Base-by-base conservation (phyloP, 2,888 invertebrate species). In the Hydrotaea diabolus region DNA sequence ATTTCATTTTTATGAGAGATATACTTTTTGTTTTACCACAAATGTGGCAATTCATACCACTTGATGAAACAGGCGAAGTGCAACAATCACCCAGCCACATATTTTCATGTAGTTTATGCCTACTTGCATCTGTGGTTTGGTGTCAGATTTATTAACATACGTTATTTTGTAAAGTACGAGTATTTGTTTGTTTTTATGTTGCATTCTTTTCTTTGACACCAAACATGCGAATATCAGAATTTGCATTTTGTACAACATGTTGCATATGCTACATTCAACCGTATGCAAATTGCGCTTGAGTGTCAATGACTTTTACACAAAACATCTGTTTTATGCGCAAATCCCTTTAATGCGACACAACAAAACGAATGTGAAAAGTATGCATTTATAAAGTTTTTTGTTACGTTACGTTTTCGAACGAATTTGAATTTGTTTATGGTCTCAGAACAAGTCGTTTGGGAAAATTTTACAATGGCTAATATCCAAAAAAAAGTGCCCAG, bases 241-340 rank as follows among this genome's bases (percentile, higher is more conserved):
- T 57, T 57, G 23, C 57, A 57, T 57, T 23, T 43, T 66, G 21
- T 66, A 43, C 66, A 36, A 66, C 66, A 66, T 66, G 66, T 66
- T n/a, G 66, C 66, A 66, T 66, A 66, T 66, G 66, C 21, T 59
- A 21, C 17, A 66, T 57, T 53, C 13, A 26, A 11, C 26, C 59
- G 26, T 26, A 59, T 59, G 59, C 15, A 59, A 59, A 59, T 59
- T n/a, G 59, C 13, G 1, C n/a, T 26, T 13, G 26, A 8, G 26
- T 59, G 59, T 59, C 59, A 59, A 19, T 59, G 59, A 59, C 59
- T 26, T 26, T 26, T 26, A 13, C 26, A 15, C 59, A 3, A 13
- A 59, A 59, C 59, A 59, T 59, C 59, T 59, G 59, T 59, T 59
- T 59, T 23, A 36, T 36, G 3, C 36, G 36, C 36, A 36, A 36